phyloP scores from a whole-genome alignment of 1,140 invertebrate genomes.

The Diorhabda carinulata region DNA sequence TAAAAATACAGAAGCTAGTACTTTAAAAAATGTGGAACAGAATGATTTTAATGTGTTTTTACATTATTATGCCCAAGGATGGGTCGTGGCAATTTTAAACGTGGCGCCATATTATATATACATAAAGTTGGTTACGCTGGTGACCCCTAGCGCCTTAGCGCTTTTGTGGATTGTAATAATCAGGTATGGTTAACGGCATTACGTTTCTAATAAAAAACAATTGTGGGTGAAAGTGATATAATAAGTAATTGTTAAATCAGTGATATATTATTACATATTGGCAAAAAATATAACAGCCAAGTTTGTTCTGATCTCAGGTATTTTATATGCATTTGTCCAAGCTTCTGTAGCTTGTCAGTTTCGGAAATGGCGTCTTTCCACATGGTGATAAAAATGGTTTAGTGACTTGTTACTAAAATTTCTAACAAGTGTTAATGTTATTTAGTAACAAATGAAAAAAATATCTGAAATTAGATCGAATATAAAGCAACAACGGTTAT shows the following conservation, averaged over 20 bases:
- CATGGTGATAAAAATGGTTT: constrained; percentile 38
- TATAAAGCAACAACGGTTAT: background rate
- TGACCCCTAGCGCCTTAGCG: constrained; percentile 12
- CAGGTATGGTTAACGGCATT: constrained; percentile 21
- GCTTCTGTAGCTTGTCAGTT: constrained; percentile 34
- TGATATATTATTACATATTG: constrained; percentile 7
- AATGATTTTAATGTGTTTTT: no score
- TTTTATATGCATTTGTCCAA: constrained; percentile 34
- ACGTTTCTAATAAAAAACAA: constrained; percentile 14
- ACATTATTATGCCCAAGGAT: no score
- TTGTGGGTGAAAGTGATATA: constrained; percentile 21
- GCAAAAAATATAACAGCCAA: background rate
- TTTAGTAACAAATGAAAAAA: background rate
- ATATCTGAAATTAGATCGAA: background rate
- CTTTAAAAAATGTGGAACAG: no score
- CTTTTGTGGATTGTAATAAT: constrained; percentile 12
- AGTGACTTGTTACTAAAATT: background rate
- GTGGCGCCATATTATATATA: no score
- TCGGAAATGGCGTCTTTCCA: constrained; percentile 48
- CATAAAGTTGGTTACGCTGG: background rate
- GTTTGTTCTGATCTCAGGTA: background rate
- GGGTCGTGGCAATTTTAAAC: no score
- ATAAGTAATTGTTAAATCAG: constrained; percentile 7
- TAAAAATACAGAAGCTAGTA: no score
- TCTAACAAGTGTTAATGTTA: background rate